Evolutionary conservation across 2,888 invertebrate species (phyloP).

Genomic region (Lepidochrysops patricia): DNA sequence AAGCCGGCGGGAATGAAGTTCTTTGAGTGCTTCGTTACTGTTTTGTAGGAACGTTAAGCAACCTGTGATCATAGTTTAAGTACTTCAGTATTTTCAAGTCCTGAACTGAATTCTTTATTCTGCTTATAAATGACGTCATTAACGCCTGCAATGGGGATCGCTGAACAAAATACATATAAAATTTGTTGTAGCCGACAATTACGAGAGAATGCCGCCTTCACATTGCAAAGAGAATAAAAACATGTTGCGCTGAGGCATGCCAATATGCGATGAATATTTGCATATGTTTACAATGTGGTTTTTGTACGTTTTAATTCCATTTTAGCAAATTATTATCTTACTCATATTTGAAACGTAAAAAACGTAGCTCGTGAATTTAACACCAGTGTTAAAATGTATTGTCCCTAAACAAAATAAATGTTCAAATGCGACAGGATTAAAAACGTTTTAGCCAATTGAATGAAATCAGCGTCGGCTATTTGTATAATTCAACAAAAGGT

Average conservation of each 20-base stretch:
- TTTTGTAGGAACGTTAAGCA: neutral
- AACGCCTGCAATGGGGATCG: neutral
- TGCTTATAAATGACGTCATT: conserved; percentile 8
- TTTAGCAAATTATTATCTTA: too few species aligned
- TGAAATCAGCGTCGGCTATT: neutral
- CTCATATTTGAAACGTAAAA: too few species aligned
- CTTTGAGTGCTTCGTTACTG: too few species aligned
- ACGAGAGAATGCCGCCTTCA: neutral
- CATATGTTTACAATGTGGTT: neutral
- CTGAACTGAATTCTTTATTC: neutral
- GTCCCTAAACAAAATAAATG: neutral
- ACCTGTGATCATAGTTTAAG: neutral
- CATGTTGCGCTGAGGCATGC: neutral
- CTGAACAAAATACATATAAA: neutral
- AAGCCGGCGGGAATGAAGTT: too few species aligned
- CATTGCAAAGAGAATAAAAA: neutral
- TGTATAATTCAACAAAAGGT: conserved; percentile 9
- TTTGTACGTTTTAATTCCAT: too few species aligned
- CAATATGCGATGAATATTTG: neutral
- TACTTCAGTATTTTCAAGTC: neutral
- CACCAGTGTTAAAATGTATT: neutral
- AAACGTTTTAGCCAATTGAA: neutral
- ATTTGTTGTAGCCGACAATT: neutral
- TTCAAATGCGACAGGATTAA: neutral
- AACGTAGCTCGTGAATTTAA: too few species aligned